Evolutionary conservation across 2,888 invertebrate genomes (phyloP), one percentile per base, ranked within the genome.

Genomic region (Nomada flava): DNA sequence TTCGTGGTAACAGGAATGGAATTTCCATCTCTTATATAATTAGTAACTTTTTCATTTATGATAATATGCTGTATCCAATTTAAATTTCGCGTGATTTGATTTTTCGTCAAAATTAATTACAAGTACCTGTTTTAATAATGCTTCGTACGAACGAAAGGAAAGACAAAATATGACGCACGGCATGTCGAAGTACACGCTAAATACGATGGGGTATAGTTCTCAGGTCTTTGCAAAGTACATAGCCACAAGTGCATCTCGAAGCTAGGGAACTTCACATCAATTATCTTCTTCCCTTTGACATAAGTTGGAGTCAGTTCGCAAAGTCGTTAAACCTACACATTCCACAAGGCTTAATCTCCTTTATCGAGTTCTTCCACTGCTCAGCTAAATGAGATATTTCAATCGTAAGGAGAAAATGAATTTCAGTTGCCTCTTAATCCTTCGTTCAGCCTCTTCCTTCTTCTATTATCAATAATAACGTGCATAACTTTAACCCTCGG

Each of bases 261-360:
- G 57, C 65, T 59, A 18, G 23, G 29, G 23, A 62, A 72, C 55
- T 76, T 57, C 53, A 18, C 53, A 64, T 63, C 62, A 67, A 77
- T 77, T 77, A 63, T 52, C 63, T 18, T 20, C 67, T 5, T 26
- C 23, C 62, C 78, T 76, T 26, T n/a, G 50, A 50, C 44, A 50
- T 50, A 42, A 69, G 59, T 72, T 63, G 36, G 64, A 57, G n/a
- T n/a, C 42, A 26, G 72, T 64, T 72, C 57, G 20, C 18, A 36
- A 65, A 73, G 76, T 73, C 64, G 26, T 73, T 76, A 74, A 60
- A 59, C 50, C 59, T 64, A 42, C 42, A 65, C 64, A 53, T 65
- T 72, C 57, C 64, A n/a, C 72, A 26, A 29, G 36, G 20, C 47
- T 57, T 36, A 20, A 47, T 64, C 64, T 73, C 42, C 73, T 73